A percentile compares a stretch with the other conserved stretches of the same genome.
Conservation (phyloP, 2,888 invertebrate species). For the Limenitis arthemis region DNA sequence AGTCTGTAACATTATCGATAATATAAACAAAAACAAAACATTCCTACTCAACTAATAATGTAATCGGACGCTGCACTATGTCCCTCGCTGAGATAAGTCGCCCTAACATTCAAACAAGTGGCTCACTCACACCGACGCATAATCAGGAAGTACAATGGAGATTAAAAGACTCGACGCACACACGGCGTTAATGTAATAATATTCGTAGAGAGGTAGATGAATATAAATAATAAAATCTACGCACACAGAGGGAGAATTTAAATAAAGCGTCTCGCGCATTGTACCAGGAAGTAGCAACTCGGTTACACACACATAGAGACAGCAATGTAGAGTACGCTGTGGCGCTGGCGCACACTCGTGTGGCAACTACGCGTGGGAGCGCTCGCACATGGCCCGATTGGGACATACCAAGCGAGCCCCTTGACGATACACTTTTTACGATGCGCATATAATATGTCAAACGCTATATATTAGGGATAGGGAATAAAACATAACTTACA, state of each 20-base stretch:
- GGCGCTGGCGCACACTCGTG: constrained; percentile 67
- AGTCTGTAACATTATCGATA: constrained; percentile 35
- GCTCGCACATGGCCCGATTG: constrained; percentile 69
- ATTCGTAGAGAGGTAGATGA: constrained; percentile 56
- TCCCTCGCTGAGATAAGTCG: constrained; percentile 68
- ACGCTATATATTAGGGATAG: constrained; percentile 33
- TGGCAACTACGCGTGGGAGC: constrained; percentile 67
- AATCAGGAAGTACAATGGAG: constrained; percentile 71
- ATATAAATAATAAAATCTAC: constrained; percentile 66
- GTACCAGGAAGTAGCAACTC: constrained; percentile 70
- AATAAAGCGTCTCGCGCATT: constrained; percentile 67
- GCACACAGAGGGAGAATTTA: constrained; percentile 64
- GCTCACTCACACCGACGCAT: constrained; percentile 58
- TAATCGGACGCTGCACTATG: constrained; percentile 71
- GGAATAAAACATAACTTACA: background rate
- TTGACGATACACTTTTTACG: constrained; percentile 66
- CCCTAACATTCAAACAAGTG: constrained; percentile 72
- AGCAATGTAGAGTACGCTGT: constrained; percentile 35
- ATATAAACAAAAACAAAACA: constrained; percentile 30
- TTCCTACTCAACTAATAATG: constrained; percentile 40
- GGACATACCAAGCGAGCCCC: constrained; percentile 66
- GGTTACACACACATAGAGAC: constrained; percentile 52
- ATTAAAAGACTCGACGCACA: constrained; percentile 65
- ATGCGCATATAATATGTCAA: constrained; percentile 48
- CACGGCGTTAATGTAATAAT: constrained; percentile 62